Evolutionary conservation across 2,888 invertebrate genomes (phyloP), one percentile per base, ranked within the genome.

Genomic region (Automeris io): DNA sequence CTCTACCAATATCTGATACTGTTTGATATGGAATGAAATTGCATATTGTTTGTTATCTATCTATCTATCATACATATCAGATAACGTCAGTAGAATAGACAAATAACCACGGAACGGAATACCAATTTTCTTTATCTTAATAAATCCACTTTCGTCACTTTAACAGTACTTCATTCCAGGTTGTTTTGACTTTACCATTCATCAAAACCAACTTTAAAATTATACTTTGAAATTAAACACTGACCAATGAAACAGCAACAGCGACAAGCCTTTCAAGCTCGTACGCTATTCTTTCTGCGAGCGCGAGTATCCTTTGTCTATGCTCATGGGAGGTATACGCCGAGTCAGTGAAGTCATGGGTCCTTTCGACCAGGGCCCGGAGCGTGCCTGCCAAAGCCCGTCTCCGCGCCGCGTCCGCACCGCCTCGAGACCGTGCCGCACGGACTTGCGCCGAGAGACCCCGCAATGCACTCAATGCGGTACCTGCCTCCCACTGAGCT

Each of bases 341-440:
- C 51, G 98, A 99, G 88, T 99, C 99, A 37, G 99, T 99, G 85
- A 99, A 99, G 88, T 99, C 98, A 88, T 96, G 95, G 46, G 97
- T 97, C 68, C 97, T 92, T 85, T 99, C 99, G 46, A 97, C 91
- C 42, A 97, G 92, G 48, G 95, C 92, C 60, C 98, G 96, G 64
- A 99, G 89, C 43, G 97, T 95, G 53, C 92, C 87, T 18, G 95
- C 91, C 37, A 99, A 90, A 47, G 95, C 93, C 61, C 97, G 95
- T 60, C 96, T 87, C 12, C 85, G 57, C 0, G 68, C 59, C 58
- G 85, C 88, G 51, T 93, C 88, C 3, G 96, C 95, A 71, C 96
- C 92, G n/a, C 85, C 80, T 1, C 86, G 65, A 3, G 85, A 79
- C 51, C 95, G 88, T 40, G 95, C 94, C 71, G 96, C 91, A 58